Base-by-base conservation (phyloP, 2,797 vertebrate genomes). In the Phataginus tricuspis region DNA sequence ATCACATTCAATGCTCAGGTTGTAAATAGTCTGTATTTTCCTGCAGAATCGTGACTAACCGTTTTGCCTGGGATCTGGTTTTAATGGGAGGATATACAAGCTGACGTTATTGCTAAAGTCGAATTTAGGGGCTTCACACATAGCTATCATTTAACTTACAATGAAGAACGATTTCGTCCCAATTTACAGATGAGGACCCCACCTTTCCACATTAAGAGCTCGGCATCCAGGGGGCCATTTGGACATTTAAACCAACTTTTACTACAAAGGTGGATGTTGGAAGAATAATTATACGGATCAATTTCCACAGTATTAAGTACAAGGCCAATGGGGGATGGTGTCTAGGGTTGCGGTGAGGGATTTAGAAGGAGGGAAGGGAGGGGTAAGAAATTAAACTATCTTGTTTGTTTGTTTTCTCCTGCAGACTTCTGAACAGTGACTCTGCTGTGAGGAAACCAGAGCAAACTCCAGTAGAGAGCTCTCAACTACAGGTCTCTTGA, bases 321-420 rank as follows among this genome's bases (percentile, higher is more conserved):
- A 27, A n/a, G 23, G 4, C 10, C 11, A 19, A 16, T 7, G 1
- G 4, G 19, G 34, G 5, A n/a, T 6, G 12, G 21, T 12, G 5
- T 49, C 53, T 7, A 1, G 0, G 19, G 11, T 5, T 45, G 39
- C 18, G 25, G 10, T 7, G 19, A 42, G 27, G 19, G n/a, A 13
- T n/a, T 53, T 15, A 11, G 16, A 10, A 7, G 19, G 45, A 8
- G n/a, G 0, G 0, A 27, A 63, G 9, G 5, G 55, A 39, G 23
- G 23, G 18, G 37, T 0, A n/a, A 57, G 49, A 42, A 1, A 5
- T 31, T 7, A 59, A 49, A 12, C 37, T 45, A 5, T 11, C 12
- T n/a, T n/a, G n/a, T n/a, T 10, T 5, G 5, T 57, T 45, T 23
- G 1, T 49, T 1, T 0, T 4, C 2, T 16, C 4, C 10, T 4